A percentile compares a stretch with the other conserved stretches of the same genome.
phyloP scores from a whole-genome alignment of 2,797 vertebrate species.

The Periparus ater region DNA sequence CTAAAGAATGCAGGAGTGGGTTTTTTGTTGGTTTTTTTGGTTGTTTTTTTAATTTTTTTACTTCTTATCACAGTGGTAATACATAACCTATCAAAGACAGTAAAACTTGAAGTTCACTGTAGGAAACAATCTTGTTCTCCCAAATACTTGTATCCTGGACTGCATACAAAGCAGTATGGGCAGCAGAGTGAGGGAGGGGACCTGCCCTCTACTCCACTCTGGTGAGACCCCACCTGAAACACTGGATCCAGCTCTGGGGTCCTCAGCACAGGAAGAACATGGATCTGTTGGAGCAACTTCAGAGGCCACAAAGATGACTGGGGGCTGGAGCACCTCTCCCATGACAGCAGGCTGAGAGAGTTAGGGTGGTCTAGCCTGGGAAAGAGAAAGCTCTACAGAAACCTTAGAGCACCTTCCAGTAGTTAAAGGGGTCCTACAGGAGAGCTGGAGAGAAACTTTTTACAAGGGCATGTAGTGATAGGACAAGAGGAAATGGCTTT shows the following conservation, averaged over 20 bases:
- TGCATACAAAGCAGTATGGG: fast-evolving
- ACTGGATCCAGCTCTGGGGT: neutral
- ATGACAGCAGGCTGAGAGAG: neutral
- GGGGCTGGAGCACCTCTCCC: neutral
- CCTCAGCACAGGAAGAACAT: neutral
- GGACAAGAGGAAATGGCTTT: neutral
- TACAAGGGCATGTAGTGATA: neutral
- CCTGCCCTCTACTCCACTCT: neutral
- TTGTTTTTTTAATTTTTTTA: neutral
- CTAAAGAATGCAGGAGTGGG: neutral
- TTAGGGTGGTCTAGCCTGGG: neutral
- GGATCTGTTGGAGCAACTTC: neutral
- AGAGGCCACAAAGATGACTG: neutral
- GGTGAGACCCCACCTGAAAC: neutral
- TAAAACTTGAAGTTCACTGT: neutral
- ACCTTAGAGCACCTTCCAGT: neutral
- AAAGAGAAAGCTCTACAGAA: neutral
- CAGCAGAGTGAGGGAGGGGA: neutral
- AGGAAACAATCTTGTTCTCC: neutral
- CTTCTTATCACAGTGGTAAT: neutral
- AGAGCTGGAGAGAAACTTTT: neutral
- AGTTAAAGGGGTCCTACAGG: neutral
- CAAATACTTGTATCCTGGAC: neutral
- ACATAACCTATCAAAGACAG: neutral
- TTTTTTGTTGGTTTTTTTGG: neutral